Base-by-base conservation (phyloP, 2,888 invertebrate genomes). In the Anaspis maculata region DNA sequence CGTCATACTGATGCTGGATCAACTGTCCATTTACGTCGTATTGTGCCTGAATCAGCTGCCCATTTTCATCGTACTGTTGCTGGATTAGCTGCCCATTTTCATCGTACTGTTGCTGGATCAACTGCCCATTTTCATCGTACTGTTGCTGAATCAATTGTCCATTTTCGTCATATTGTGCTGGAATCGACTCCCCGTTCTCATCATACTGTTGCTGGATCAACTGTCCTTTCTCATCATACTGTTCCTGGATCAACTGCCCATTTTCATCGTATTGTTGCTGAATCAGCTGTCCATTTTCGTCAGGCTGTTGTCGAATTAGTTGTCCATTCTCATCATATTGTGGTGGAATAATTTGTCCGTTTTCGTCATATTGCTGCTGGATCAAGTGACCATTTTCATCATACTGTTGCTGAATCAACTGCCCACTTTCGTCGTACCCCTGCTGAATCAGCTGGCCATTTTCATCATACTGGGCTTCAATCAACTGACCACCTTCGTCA, bases 241-340 rank as follows among this genome's bases (percentile, higher is more conserved):
- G 42, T 14, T 33, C 31, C 10, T 19, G 16, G 14, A 49, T 33
- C 3, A 41, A 30, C 31, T 51, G 51, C 1, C 44, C 49, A 35
- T 45, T 43, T 41, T 46, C 47, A 27, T 54, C 49, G 30, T 52
- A 51, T 10, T 10, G 12, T 24, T 5, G 50, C 11, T 41, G 47
- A 15, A 48, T 32, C 10, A 42, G 41, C 30, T 53, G 52, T 4
- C 44, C 50, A 27, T 37, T 44, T 30, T 54, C 48, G 21, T 50
- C 47, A 30, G 52, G 52, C 15, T 42, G 40, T 7, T 41, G 44
- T n/a, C 42, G 34, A 9, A 43, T 27, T 15, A 35, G 38, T 28
- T 55, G 50, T n/a, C 46, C 47, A 32, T 46, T 47, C 37, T 50
- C 42, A 31, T 55, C 46, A 28, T 49, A 55, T 32, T 48, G 34